Base-by-base conservation (phyloP, 2,888 invertebrate genomes). In the Micoletzkya japonica region DNA sequence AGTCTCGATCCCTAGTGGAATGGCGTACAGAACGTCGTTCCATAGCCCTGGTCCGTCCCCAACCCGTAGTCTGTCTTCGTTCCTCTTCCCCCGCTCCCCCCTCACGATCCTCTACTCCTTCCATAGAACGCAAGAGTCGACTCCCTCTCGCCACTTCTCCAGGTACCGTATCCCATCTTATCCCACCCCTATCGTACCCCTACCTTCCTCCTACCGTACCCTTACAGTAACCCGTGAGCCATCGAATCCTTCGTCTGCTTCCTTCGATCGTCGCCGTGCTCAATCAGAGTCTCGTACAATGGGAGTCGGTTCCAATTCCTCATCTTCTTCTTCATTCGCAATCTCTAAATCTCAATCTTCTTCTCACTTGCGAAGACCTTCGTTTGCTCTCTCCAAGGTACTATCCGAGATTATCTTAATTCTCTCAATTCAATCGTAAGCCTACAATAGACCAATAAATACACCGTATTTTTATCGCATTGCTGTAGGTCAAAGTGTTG, bases 41-140 rank as follows among this genome's bases (percentile, higher is more conserved):
- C 1, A 74, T 82, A 7, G 82, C 83, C 7, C 77, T 84, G n/a
- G 83, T 84, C 7, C 73, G 82, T 26, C 84, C 84, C 0, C 84
- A 84, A 58, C 84, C 83, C 1, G 81, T 84, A 50, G 75, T 84
- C 17, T 77, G 77, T 14, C 73, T 82, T 50, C 56, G 30, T 24
- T 69, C 50, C 30, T 20, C 50, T 26, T 67, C 44, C n/a, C 39
- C 32, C 7, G 50, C 52, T 24, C 30, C 30, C 56, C 54, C 54
- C 17, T 30, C 63, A 14, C 24, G 49, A 7, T 44, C 57, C 20
- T 26, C 59, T 28, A 49, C 68, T 3, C 26, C 64, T 10, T 28
- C 64, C 32, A 26, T 32, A 6, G 68, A 68, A n/a, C 72, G 76
- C 44, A 75, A 76, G 54, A 75, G 75, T 58, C 72, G 78, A 24